Evolutionary conservation across 1,140 invertebrate genomes (phyloP).

Genomic region (Heliothis subflexa): DNA sequence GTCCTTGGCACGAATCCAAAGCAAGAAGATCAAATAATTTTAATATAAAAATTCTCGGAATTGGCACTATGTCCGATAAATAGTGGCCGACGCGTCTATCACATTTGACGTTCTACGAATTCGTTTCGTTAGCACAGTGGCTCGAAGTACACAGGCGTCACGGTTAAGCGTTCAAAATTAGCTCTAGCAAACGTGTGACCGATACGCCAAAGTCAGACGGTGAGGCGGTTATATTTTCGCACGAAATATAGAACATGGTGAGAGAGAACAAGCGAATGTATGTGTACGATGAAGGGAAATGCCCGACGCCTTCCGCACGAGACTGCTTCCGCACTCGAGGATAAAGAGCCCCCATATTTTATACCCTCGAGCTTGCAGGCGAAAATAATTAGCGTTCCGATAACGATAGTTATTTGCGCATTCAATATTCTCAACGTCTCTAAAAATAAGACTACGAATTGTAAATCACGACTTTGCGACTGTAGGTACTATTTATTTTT

Average conservation of each 20-base stretch:
- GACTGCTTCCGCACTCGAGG: slow-evolving; percentile 22
- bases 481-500: too few species aligned
- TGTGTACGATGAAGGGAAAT: slow-evolving; percentile 38
- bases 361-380: slow-evolving; percentile 5
- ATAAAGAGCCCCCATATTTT: slow-evolving; percentile 5
- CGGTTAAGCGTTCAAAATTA: slow-evolving; percentile 25
- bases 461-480: too few species aligned
- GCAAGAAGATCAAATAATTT: slow-evolving; percentile 6
- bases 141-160: slow-evolving; percentile 10
- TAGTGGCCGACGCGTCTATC: slow-evolving; percentile 11
- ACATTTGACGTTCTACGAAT: slow-evolving; percentile 21
- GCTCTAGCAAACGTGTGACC: slow-evolving; percentile 17
- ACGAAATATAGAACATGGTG: slow-evolving; percentile 9
- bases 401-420: neutral
- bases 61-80: slow-evolving; percentile 22
- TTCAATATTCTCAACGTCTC: neutral
- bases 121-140: slow-evolving; percentile 24
- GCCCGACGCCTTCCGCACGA: slow-evolving; percentile 49
- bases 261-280: neutral
- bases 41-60: slow-evolving; percentile 2
- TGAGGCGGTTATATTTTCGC: neutral
- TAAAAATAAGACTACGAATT: too few species aligned
- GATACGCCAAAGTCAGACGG: slow-evolving; percentile 38
- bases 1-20: neutral
- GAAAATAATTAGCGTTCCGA: neutral